Base-by-base conservation (phyloP, 2,797 vertebrate genomes). In the Hippocampus kuda region DNA sequence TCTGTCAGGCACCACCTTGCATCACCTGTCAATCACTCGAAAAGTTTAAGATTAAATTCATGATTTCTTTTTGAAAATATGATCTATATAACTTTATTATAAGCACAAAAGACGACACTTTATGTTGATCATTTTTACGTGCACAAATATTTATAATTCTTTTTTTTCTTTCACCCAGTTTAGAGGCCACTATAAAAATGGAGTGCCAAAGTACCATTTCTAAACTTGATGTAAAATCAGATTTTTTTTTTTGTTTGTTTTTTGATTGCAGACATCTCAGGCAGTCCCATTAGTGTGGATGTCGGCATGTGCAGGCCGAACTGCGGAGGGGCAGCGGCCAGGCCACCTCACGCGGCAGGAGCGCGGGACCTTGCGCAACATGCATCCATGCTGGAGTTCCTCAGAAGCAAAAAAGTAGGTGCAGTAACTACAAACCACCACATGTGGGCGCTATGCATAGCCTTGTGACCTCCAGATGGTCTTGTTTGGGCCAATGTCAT, bases 401-500 rank as follows among this genome's bases (percentile, higher is more conserved):
- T 93, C 59, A 85, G 75, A 76, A 92, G 81, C 82, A 92, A 91
- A 83, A 92, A 90, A 84, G 92, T 93, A 78, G 79, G 80, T 69
- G 59, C 56, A 56, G 56, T 48, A 13, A 10, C 34, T 9, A 1
- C 3, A 9, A 4, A 0, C 0, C 1, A 57, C 81, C 88, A 84
- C 81, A 57, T 48, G 85, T 68, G 53, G 5, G 77, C 74, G 72
- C 77, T 77, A 75, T 67, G 24, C 12, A 18, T 62, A 13, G 27
- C 0, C 5, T 4, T 18, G 13, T 56, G 0, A 5, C 22, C 9
- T 16, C 7, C 12, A 44, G 5, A 4, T 8, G 16, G 11, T 11
- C 15, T 30, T 34, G 5, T 61, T 34, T 61, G 34, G 5, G 5
- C 16, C 30, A 30, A 60, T 34, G 57, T 13, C 27, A 18, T 34